A percentile compares a stretch with the other conserved stretches of the same genome.
These are phyloP conservation scores for Phortica magna DNA, from an alignment of 2,888 invertebrate species.

Conservation along the genomic window DNA sequence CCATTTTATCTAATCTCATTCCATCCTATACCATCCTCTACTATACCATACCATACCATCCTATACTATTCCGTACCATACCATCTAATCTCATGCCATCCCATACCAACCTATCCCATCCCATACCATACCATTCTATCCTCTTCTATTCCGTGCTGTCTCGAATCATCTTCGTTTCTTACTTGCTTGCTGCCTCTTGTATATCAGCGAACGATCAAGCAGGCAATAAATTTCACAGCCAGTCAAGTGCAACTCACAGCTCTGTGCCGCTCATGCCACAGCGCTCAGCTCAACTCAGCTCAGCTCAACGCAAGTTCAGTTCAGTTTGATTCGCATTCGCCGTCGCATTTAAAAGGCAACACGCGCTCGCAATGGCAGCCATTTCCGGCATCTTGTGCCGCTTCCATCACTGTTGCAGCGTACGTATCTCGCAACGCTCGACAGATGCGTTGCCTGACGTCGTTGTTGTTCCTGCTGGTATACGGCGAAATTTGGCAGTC, in stretches of 20 bases:
- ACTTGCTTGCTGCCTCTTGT: constrained; percentile 17
- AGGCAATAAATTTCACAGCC: constrained; percentile 67
- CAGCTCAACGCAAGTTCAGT: not conserved
- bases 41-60: too few species aligned
- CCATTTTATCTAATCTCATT: too few species aligned
- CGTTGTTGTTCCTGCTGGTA: constrained; percentile 13
- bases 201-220: constrained; percentile 67
- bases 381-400: constrained; percentile 38
- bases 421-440: constrained; percentile 24
- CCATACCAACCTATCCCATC: not conserved
- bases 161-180: not conserved
- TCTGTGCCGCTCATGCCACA: constrained; percentile 9
- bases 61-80: too few species aligned
- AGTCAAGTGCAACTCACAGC: constrained; percentile 55
- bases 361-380: constrained; percentile 26
- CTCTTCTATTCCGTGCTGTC: constrained; percentile 5
- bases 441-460: constrained; percentile 31
- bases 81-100: too few species aligned
- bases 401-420: not conserved
- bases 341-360: constrained; percentile 6
- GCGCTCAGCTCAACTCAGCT: constrained; percentile 6
- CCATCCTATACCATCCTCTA: too few species aligned
- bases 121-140: too few species aligned
- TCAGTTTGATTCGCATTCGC: not conserved
- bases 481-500: constrained; percentile 44